Percentiles rank a stretch among this genome's conserved stretches.
Conservation (phyloP, 2,113 vertebrate species). For the Ornithorhynchus anatinus region DNA sequence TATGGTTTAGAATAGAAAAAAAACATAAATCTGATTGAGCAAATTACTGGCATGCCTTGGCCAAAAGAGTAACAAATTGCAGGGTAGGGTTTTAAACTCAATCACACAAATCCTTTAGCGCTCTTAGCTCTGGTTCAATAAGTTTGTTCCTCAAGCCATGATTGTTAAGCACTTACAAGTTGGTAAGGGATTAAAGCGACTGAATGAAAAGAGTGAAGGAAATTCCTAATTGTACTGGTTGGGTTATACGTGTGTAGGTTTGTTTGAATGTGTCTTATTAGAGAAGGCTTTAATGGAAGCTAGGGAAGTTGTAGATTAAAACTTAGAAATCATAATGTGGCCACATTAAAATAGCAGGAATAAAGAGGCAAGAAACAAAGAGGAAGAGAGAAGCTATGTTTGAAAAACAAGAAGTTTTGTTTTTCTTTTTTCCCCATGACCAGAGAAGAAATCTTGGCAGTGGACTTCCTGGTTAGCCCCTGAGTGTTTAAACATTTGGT, state of each 20-base stretch:
- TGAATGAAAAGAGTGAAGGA: constrained; percentile 28
- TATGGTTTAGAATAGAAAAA: neutral
- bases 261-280: too few relatives aligned
- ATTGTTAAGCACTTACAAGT: constrained; percentile 1
- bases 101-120: constrained; percentile 43
- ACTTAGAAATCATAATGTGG: too few relatives aligned
- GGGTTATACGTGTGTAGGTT: too few relatives aligned
- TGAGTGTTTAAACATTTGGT: neutral
- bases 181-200: constrained; percentile 26
- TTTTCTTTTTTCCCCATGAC: neutral
- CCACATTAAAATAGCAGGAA: too few relatives aligned
- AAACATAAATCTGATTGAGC: constrained; percentile 43
- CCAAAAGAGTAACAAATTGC: neutral
- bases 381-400: neutral
- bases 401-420: neutral
- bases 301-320: too few relatives aligned
- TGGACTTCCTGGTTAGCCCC: neutral
- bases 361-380: too few relatives aligned
- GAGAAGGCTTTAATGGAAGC: too few relatives aligned
- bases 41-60: constrained; percentile 1
- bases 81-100: constrained; percentile 22
- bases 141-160: constrained; percentile 2
- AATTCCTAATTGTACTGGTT: neutral
- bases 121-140: constrained; percentile 37
- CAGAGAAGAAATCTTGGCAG: neutral